These are phyloP conservation scores for Drosophila aldrichi DNA, from an alignment of 2,888 invertebrate species.

Conservation along the genomic window DNA sequence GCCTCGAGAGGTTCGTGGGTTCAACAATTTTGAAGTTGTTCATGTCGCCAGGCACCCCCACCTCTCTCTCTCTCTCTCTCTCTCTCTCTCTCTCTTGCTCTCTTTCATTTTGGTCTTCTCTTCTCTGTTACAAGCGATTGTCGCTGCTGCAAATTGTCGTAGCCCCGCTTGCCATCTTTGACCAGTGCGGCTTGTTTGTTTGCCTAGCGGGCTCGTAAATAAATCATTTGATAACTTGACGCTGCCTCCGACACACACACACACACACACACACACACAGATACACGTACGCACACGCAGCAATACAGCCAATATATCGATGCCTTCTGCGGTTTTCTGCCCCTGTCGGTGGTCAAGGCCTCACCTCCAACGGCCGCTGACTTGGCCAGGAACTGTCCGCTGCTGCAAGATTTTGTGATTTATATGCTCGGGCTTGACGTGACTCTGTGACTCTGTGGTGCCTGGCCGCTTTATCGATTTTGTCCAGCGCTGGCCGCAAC, in stretches of 20 bases:
- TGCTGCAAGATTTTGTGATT: constrained; percentile 76
- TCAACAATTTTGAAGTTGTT: constrained; percentile 72
- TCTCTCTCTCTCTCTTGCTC: not conserved
- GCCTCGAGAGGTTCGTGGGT: constrained; percentile 51
- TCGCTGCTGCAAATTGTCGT: constrained; percentile 59
- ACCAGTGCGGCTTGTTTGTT: constrained; percentile 68
- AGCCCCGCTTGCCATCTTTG: constrained; percentile 34
- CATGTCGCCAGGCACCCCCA: not conserved
- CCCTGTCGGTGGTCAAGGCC: constrained; percentile 64
- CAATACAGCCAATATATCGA: constrained; percentile 26
- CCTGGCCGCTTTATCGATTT: constrained; percentile 64
- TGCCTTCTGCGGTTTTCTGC: constrained; percentile 34
- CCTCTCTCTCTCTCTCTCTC: not conserved
- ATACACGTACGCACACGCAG: not conserved
- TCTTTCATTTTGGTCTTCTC: not conserved
- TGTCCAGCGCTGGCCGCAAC: constrained; percentile 18
- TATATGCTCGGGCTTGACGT: constrained; percentile 75
- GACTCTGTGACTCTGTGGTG: constrained; percentile 56
- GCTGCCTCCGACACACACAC: constrained; percentile 49
- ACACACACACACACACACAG: constrained; percentile 6
- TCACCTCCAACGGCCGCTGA: constrained; percentile 60
- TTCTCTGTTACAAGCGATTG: constrained; percentile 55
- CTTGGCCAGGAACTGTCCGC: constrained; percentile 59
- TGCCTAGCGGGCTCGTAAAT: constrained; percentile 76
- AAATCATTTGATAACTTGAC: constrained; percentile 81